A percentile compares a stretch with the other conserved stretches of the same genome.
These are phyloP conservation scores for Cylindroiulus punctatus DNA, from an alignment of 2,888 invertebrate species.

Conservation along the genomic window DNA sequence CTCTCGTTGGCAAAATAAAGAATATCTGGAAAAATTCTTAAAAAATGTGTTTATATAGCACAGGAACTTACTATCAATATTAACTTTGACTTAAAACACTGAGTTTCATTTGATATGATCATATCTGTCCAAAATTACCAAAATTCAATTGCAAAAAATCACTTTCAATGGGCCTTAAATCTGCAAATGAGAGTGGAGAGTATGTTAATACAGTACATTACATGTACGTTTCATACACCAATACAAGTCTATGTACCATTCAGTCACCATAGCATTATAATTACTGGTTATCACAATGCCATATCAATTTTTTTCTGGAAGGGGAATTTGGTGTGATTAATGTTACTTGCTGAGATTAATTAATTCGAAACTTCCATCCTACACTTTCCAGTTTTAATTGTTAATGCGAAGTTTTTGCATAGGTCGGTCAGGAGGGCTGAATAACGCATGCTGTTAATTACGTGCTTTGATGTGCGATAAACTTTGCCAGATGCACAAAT, in stretches of 20 bases:
- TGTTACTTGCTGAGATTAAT: not conserved
- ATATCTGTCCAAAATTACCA: no score
- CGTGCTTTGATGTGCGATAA: not conserved
- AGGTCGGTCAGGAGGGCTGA: not conserved
- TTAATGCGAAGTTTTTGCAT: not conserved
- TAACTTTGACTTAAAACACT: no score
- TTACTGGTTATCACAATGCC: not conserved
- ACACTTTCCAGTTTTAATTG: not conserved
- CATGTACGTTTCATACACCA: not conserved
- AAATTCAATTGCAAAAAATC: no score
- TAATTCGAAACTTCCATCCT: not conserved
- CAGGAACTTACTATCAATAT: no score
- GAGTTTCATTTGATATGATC: no score
- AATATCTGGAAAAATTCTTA: no score
- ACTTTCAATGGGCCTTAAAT: no score
- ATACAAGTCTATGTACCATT: not conserved
- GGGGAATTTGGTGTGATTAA: no score
- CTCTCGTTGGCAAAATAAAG: no score
- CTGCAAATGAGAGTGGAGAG: no score
- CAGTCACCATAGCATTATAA: not conserved
- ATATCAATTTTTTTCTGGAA: not conserved
- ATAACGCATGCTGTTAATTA: not conserved
- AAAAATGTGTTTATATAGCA: no score
- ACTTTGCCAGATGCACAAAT: not conserved
- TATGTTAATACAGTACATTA: no score